These are phyloP conservation scores for Eptesicus fuscus DNA, from an alignment of 2,113 vertebrate species.

Conservation along the genomic window DNA sequence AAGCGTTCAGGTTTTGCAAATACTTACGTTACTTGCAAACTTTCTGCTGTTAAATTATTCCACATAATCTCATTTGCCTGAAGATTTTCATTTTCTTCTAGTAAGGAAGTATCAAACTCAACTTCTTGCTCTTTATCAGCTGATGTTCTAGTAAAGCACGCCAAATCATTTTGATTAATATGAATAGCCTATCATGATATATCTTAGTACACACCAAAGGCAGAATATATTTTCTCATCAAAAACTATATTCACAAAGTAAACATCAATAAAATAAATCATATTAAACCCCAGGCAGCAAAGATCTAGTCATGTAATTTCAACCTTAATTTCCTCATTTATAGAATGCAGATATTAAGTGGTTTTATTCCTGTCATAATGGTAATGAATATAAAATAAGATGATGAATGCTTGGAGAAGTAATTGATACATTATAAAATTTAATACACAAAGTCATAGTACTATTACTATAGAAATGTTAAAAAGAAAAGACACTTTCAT, in stretches of 20 bases:
- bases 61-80: slow-evolving; percentile 96
- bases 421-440: not conserved
- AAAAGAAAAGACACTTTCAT: slow-evolving; percentile 16
- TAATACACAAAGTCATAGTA: not conserved
- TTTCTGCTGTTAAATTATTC: slow-evolving; percentile 98
- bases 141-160: slow-evolving; percentile 84
- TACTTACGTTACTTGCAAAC: slow-evolving; percentile 93
- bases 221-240: slow-evolving; percentile 36
- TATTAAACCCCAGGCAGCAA: not conserved
- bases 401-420: not conserved
- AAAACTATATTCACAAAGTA: slow-evolving; percentile 43
- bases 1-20: slow-evolving; percentile 19
- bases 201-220: not conserved
- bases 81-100: slow-evolving; percentile 95
- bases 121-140: slow-evolving; percentile 88
- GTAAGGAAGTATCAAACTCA: slow-evolving; percentile 91
- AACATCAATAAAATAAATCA: slow-evolving; percentile 19
- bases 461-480: not conserved
- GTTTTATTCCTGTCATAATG: not conserved
- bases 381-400: not conserved
- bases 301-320: not conserved
- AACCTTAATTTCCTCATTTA: not conserved
- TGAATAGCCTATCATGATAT: not conserved
- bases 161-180: slow-evolving; percentile 44
- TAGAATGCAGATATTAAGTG: not conserved